Evolutionary conservation across 2,888 invertebrate genomes (phyloP).

Genomic region (Leptinotarsa peninsularis): DNA sequence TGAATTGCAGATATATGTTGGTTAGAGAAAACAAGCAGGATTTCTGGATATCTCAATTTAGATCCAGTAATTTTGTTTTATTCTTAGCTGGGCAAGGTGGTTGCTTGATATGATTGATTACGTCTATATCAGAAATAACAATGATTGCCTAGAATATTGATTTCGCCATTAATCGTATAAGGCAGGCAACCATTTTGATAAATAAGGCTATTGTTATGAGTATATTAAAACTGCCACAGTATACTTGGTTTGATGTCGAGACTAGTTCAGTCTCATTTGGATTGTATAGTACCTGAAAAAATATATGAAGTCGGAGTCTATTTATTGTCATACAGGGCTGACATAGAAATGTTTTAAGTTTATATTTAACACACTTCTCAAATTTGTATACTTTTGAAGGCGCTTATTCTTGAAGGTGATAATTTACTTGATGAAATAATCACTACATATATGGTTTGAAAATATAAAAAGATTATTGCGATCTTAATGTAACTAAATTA

Average conservation of each 20-base stretch:
- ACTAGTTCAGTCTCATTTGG: constrained; percentile 44
- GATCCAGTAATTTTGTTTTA: constrained; percentile 43
- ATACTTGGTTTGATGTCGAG: constrained; percentile 40
- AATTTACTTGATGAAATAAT: background rate
- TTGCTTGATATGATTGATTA: constrained; percentile 15
- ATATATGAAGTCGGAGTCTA: constrained; percentile 47
- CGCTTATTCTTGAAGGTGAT: background rate
- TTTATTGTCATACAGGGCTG: constrained; percentile 46
- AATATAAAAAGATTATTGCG: no score
- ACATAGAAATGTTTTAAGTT: constrained; percentile 37
- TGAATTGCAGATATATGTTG: no score
- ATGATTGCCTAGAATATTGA: background rate
- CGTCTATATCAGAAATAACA: background rate
- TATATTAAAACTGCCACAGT: constrained; percentile 40
- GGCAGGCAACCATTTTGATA: constrained; percentile 20
- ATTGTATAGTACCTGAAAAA: constrained; percentile 55
- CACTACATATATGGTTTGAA: background rate
- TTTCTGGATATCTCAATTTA: background rate
- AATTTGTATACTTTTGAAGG: background rate
- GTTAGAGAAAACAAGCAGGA: background rate
- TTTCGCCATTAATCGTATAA: background rate
- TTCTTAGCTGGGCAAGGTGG: constrained; percentile 29
- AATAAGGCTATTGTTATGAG: constrained; percentile 29
- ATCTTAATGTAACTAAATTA: no score
- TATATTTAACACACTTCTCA: constrained; percentile 11